Conservation (phyloP, 2,797 vertebrate genomes). For the Muscicapa striata region DNA sequence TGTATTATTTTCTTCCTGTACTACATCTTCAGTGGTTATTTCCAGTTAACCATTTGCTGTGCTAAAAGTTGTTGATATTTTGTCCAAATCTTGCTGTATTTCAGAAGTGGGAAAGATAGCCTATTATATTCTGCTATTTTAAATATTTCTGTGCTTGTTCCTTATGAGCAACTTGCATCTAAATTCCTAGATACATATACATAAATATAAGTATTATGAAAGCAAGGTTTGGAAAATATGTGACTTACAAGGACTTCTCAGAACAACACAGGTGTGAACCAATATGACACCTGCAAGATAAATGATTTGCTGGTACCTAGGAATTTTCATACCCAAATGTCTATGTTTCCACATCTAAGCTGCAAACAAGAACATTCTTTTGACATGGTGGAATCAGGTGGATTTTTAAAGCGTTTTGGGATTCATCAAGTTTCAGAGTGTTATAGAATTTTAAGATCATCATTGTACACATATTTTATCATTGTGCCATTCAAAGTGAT, state of each 20-base stretch:
- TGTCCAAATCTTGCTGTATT: not conserved
- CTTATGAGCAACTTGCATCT: not conserved
- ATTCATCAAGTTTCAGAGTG: not conserved
- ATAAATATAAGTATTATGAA: not conserved
- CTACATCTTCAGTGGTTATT: constrained; percentile 16
- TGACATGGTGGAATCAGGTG: not conserved
- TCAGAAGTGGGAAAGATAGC: not conserved
- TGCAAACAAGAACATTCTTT: not conserved
- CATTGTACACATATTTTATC: not conserved
- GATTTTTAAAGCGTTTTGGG: not conserved
- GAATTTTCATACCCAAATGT: not conserved
- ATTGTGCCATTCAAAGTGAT: not conserved
- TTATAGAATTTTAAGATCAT: not conserved
- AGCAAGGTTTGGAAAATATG: not conserved
- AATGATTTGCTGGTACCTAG: not conserved
- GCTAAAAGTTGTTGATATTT: constrained; percentile 28
- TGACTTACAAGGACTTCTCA: not conserved
- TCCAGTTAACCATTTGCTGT: constrained; percentile 40
- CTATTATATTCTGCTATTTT: not conserved
- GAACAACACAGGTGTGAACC: not conserved
- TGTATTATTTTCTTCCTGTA: constrained; percentile 39
- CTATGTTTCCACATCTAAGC: not conserved
- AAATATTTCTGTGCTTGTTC: not conserved
- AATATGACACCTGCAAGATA: not conserved
- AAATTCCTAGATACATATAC: not conserved